phyloP scores from a whole-genome alignment of 2,888 invertebrate genomes.

The Campoplex capitator region DNA sequence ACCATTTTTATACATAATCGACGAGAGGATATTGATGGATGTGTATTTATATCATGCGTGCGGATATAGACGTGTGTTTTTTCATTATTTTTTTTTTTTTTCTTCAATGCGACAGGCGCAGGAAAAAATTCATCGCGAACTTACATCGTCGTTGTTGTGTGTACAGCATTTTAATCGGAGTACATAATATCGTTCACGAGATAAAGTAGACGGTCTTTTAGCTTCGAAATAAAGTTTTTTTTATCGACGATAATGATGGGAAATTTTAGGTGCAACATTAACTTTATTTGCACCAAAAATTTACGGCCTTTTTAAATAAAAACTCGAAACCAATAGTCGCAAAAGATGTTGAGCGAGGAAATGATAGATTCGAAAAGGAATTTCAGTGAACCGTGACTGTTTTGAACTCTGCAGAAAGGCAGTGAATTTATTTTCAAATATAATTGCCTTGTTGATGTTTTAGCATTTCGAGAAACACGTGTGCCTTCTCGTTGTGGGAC shows the following conservation, averaged over 20 bases:
- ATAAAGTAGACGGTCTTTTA: conserved; percentile 22
- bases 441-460: conserved; percentile 25
- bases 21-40: conserved; percentile 34
- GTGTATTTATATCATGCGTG: conserved; percentile 18
- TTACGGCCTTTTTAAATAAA: not conserved
- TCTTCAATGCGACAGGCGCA: conserved; percentile 22
- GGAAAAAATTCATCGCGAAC: conserved; percentile 2
- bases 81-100: not conserved
- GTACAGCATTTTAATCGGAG: conserved; percentile 53
- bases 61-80: not conserved
- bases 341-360: not conserved
- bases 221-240: conserved; percentile 35
- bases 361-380: not conserved
- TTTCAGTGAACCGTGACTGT: not conserved
- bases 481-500: not conserved
- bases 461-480: conserved; percentile 1
- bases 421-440: conserved; percentile 27
- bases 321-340: not conserved
- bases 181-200: conserved; percentile 21
- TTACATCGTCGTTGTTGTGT: not conserved
- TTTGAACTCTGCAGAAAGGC: not conserved
- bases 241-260: conserved; percentile 15
- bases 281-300: not conserved
- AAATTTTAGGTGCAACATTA: conserved; percentile 17
- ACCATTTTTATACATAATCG: conserved; percentile 24